Evolutionary conservation across 2,888 invertebrate genomes (phyloP).

Genomic region (Sminthurinus aureus): DNA sequence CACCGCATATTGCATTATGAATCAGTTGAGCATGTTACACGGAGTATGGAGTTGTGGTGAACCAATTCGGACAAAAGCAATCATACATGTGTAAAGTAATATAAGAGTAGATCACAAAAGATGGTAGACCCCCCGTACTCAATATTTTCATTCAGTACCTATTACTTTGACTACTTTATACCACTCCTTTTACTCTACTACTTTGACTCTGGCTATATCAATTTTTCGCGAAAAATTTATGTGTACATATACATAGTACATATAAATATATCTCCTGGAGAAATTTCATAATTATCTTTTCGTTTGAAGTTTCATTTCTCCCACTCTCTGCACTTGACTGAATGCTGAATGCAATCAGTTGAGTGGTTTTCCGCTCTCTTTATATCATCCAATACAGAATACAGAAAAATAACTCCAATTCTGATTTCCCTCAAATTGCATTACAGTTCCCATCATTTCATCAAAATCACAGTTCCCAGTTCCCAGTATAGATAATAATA

Average conservation of each 20-base stretch:
- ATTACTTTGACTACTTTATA: background rate
- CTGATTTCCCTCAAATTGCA: slow-evolving; percentile 38
- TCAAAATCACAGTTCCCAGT: slow-evolving; percentile 14
- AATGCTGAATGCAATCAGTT: slow-evolving; percentile 44
- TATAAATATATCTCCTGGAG: slow-evolving; percentile 26
- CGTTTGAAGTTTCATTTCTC: slow-evolving; percentile 35
- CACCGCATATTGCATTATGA: slow-evolving; percentile 34
- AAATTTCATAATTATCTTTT: slow-evolving; percentile 32
- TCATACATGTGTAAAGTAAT: background rate
- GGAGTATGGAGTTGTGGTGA: slow-evolving; percentile 23
- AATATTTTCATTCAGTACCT: background rate
- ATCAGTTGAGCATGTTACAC: slow-evolving; percentile 25
- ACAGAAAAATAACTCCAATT: background rate
- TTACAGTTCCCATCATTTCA: slow-evolving; percentile 38
- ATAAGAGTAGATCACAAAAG: background rate
- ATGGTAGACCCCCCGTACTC: background rate
- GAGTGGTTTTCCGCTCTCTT: slow-evolving; percentile 39
- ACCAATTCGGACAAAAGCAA: slow-evolving; percentile 32
- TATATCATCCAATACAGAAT: slow-evolving; percentile 7
- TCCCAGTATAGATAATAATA: background rate
- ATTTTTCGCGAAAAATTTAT: too few relatives aligned
- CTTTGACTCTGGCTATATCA: background rate
- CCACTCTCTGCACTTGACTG: slow-evolving; percentile 8
- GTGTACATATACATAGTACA: background rate
- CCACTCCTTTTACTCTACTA: background rate